Conservation (phyloP, 2,888 invertebrate genomes). For the Pachycephus smyrnensis region DNA sequence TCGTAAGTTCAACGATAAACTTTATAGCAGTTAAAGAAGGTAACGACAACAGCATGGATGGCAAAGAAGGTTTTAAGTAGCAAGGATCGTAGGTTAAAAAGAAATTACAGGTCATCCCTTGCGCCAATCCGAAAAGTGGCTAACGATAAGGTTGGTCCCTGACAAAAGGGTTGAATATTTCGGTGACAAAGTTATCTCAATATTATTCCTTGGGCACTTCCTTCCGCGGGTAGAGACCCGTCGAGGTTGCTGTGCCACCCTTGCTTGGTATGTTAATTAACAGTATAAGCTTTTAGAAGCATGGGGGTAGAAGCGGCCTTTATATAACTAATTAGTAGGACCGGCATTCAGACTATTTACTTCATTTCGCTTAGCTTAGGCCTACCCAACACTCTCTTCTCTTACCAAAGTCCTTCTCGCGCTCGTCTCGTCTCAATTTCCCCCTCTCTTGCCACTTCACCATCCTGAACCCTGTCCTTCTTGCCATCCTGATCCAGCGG, state of each 20-base stretch:
- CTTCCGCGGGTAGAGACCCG: not conserved
- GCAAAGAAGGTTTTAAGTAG: not conserved
- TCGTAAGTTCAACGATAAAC: not conserved
- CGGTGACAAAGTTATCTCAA: constrained; percentile 2
- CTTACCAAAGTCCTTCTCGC: constrained; percentile 16
- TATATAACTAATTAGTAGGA: constrained; percentile 61
- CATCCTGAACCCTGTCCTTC: constrained; percentile 1
- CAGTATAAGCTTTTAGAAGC: constrained; percentile 60
- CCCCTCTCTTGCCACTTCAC: not conserved
- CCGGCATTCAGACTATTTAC: constrained; percentile 57
- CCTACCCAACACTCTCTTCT: constrained; percentile 35
- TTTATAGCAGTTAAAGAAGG: not conserved
- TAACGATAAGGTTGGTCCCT: not conserved
- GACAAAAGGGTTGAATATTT: not conserved
- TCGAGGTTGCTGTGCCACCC: constrained; percentile 18
- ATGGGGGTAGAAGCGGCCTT: constrained; percentile 46
- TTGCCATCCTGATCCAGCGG: not conserved
- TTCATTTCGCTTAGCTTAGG: constrained; percentile 46
- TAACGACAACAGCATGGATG: not conserved
- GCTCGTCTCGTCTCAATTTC: constrained; percentile 1
- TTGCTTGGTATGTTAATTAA: constrained; percentile 63
- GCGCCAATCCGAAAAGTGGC: not conserved
- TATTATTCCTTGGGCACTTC: constrained; percentile 8
- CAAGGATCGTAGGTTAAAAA: not conserved
- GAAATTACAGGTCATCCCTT: not conserved